Percentiles rank a stretch among this genome's conserved stretches.
Conservation (phyloP, 2,113 vertebrate genomes). For the Phrynosoma platyrhinos region DNA sequence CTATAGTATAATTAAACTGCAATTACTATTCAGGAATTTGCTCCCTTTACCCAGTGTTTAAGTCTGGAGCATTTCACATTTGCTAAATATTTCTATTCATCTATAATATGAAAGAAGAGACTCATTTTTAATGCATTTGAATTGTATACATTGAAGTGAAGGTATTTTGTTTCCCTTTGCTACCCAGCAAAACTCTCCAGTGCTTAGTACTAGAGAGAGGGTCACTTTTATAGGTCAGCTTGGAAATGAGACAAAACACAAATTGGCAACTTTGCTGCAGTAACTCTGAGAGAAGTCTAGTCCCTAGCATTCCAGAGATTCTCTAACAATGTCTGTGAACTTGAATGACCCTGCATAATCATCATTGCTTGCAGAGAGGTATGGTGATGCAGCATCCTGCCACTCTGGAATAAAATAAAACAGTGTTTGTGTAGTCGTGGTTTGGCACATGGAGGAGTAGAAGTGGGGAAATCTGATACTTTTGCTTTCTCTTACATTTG, state of each 20-base stretch:
- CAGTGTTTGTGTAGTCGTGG: background rate
- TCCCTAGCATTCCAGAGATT: constrained; percentile 38
- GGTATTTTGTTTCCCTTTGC: constrained; percentile 46
- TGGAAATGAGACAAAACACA: constrained; percentile 27
- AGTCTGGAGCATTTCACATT: constrained; percentile 65
- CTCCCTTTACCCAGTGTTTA: constrained; percentile 48
- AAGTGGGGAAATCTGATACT: background rate
- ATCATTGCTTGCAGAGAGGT: background rate
- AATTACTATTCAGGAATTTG: constrained; percentile 63
- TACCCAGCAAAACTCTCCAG: constrained; percentile 51
- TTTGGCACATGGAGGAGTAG: background rate
- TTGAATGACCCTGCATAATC: constrained; percentile 38
- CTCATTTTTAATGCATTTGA: constrained; percentile 58
- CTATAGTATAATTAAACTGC: constrained; percentile 57
- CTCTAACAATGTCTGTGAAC: constrained; percentile 34
- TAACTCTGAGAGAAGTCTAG: background rate
- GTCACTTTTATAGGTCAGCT: constrained; percentile 32
- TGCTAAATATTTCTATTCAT: constrained; percentile 62
- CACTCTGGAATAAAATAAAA: background rate
- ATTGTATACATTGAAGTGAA: constrained; percentile 55
- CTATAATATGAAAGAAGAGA: constrained; percentile 55
- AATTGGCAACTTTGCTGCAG: constrained; percentile 31
- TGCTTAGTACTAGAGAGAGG: constrained; percentile 55
- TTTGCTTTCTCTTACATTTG: background rate
- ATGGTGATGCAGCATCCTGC: background rate